Percentiles rank a stretch among this genome's conserved stretches.
These are phyloP conservation scores for Pachypanchax playfairii DNA, from an alignment of 2,113 vertebrate species.

Conservation along the genomic window DNA sequence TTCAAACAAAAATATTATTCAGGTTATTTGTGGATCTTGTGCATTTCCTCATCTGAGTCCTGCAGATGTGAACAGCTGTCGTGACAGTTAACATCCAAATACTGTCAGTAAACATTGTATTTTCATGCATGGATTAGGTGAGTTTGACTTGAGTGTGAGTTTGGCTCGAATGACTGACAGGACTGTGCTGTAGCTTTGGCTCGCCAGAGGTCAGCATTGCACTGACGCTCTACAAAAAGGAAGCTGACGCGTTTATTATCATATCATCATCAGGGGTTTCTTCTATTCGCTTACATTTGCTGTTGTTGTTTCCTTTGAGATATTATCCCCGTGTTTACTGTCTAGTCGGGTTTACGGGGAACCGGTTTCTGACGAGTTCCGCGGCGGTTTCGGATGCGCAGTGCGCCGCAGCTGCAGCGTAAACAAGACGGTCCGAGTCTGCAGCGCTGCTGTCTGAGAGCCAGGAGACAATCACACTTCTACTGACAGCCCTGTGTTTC, in stretches of 20 bases:
- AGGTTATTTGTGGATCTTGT: too few species aligned
- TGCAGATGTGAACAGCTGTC: too few species aligned
- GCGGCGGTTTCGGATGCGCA: slow-evolving; percentile 57
- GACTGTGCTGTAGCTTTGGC: slow-evolving; percentile 17
- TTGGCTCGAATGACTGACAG: neutral
- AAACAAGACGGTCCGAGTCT: slow-evolving; percentile 53
- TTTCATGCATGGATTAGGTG: neutral
- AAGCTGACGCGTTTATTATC: slow-evolving; percentile 11
- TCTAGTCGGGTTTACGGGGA: neutral
- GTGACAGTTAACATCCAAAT: too few species aligned
- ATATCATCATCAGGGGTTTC: too few species aligned
- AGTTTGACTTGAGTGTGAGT: too few species aligned
- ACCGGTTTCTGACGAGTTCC: neutral
- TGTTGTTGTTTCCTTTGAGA: neutral
- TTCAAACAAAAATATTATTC: too few species aligned
- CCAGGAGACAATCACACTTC: neutral
- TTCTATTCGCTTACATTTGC: neutral
- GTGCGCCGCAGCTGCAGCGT: slow-evolving; percentile 66
- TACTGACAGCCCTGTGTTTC: neutral
- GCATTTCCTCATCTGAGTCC: too few species aligned
- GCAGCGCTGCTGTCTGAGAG: slow-evolving; percentile 27
- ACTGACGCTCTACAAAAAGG: neutral
- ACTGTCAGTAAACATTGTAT: too few species aligned
- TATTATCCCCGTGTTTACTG: neutral
- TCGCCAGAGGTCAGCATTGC: slow-evolving; percentile 68